These are phyloP conservation scores for Apus apus DNA, from an alignment of 2,113 vertebrate genomes.

Conservation along the genomic window DNA sequence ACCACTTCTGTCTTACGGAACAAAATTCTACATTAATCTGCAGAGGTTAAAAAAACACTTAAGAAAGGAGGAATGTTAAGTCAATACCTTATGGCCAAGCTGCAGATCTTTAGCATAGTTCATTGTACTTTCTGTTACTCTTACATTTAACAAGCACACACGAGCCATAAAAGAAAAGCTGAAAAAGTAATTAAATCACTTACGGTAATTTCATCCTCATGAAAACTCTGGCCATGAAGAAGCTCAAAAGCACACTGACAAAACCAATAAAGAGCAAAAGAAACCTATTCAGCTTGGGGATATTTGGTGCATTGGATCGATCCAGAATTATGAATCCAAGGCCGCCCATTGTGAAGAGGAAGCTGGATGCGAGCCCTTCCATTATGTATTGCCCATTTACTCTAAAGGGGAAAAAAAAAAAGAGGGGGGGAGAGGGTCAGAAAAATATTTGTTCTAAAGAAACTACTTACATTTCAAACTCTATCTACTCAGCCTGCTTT, in stretches of 20 bases:
- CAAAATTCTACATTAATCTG: neutral
- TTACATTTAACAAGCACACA: neutral
- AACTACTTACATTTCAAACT: neutral
- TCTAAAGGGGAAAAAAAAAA: conserved; percentile 69
- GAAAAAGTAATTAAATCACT: conserved; percentile 68
- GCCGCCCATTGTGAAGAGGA: conserved; percentile 98
- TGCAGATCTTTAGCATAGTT: neutral
- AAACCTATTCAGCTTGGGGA: conserved; percentile 98
- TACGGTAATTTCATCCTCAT: conserved; percentile 99
- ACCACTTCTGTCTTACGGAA: neutral
- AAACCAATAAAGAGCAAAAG: conserved; percentile 97
- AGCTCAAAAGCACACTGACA: conserved; percentile 95
- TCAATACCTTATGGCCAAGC: neutral
- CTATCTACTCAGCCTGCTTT: neutral
- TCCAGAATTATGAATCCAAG: conserved; percentile 98
- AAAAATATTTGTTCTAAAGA: neutral
- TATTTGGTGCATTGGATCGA: conserved; percentile 96
- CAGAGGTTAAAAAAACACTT: neutral
- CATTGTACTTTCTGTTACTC: neutral
- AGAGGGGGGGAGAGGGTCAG: neutral
- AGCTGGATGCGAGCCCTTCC: conserved; percentile 97
- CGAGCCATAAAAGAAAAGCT: neutral
- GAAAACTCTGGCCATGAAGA: conserved; percentile 99
- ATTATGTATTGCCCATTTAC: conserved; percentile 99
- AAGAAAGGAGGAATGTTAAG: neutral